Conservation (phyloP, 2,888 invertebrate species). For the Chaitophorus viminalis region DNA sequence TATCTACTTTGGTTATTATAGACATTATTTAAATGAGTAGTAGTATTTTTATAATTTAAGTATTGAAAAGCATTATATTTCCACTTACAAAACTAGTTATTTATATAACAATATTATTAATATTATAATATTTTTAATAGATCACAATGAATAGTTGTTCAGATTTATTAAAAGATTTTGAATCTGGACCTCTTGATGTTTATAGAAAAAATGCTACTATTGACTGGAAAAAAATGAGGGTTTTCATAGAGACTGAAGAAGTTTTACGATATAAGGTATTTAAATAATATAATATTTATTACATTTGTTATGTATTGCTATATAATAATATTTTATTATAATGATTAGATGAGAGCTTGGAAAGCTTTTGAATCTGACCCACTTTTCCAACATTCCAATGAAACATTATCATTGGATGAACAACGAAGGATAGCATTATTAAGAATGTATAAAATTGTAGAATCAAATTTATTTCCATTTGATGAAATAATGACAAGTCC, state of each 20-base stretch:
- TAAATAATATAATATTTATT: slow-evolving; percentile 40
- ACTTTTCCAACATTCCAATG: slow-evolving; percentile 70
- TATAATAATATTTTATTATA: slow-evolving; percentile 63
- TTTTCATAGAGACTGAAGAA: slow-evolving; percentile 71
- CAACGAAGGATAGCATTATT: slow-evolving; percentile 72
- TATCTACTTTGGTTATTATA: too few relatives aligned
- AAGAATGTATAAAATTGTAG: slow-evolving; percentile 74
- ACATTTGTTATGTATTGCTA: slow-evolving; percentile 69
- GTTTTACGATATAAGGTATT: slow-evolving; percentile 70
- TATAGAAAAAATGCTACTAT: slow-evolving; percentile 76
- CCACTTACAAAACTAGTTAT: too few relatives aligned
- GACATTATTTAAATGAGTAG: too few relatives aligned
- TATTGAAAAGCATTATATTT: too few relatives aligned
- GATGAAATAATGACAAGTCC: slow-evolving; percentile 68
- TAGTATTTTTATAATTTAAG: too few relatives aligned
- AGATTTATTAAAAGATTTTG: slow-evolving; percentile 69
- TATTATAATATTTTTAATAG: not conserved
- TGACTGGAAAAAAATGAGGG: slow-evolving; percentile 75
- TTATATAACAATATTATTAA: too few relatives aligned
- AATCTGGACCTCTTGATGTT: slow-evolving; percentile 73
- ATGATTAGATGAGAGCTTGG: slow-evolving; percentile 71
- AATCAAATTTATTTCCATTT: slow-evolving; percentile 73
- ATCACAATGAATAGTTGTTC: slow-evolving; percentile 41
- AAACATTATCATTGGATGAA: slow-evolving; percentile 71
- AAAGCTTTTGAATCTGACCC: slow-evolving; percentile 72